Conservation (phyloP, 2,797 vertebrate genomes). For the Lacerta agilis region DNA sequence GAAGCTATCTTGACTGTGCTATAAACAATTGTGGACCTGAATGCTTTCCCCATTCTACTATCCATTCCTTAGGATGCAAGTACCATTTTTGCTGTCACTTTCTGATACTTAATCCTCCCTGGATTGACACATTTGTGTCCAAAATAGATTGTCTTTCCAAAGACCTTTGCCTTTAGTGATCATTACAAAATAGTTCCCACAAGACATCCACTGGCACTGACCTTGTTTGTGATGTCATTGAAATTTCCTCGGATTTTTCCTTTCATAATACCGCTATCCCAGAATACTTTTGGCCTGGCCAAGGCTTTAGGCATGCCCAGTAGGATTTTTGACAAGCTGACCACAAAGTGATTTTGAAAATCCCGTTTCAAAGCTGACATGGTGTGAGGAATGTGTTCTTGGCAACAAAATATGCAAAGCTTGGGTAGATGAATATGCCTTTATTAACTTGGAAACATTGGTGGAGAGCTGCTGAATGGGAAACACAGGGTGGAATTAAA, state of each 20-base stretch:
- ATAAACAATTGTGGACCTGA: not conserved
- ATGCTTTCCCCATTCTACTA: not conserved
- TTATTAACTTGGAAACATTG: not conserved
- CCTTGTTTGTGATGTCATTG: conserved; percentile 14
- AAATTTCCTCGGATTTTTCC: not conserved
- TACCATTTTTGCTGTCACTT: not conserved
- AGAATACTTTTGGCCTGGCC: not conserved
- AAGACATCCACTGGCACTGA: not conserved
- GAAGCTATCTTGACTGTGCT: too few relatives aligned
- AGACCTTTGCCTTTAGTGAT: not conserved
- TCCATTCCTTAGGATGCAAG: not conserved
- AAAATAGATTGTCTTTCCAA: conserved; percentile 6
- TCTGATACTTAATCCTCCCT: conserved; percentile 1
- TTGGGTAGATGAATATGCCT: not conserved
- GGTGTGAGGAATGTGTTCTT: not conserved
- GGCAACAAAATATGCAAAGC: not conserved
- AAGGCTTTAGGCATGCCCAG: not conserved
- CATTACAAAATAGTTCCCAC: conserved; percentile 1
- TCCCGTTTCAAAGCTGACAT: not conserved
- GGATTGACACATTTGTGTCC: not conserved
- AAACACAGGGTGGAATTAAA: not conserved
- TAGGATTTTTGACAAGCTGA: not conserved
- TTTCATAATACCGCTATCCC: not conserved
- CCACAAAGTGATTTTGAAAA: not conserved
- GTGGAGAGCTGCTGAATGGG: not conserved